Base-by-base conservation (phyloP, 2,797 vertebrate species). In the Coendou prehensilis region DNA sequence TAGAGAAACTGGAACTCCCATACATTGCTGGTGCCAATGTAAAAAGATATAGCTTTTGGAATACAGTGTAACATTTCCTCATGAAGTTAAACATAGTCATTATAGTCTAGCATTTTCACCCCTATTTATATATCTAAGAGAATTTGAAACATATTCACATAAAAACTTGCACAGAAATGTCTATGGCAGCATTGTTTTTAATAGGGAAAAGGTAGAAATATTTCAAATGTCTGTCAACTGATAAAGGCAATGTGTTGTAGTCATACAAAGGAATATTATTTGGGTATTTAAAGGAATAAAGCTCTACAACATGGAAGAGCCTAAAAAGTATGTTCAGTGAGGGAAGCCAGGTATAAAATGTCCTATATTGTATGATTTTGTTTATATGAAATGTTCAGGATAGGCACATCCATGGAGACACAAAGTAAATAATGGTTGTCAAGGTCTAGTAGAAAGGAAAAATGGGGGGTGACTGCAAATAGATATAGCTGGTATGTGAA, bases 1-100 rank as follows among this genome's bases (percentile, higher is more conserved):
- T 69, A 57, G 80, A 37, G 17, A 94, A 86, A 92, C 10, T 89
- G 23, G 56, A 80, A 80, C 11, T 14, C n/a, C 71, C n/a, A 50
- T 47, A 73, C 3, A 79, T 54, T 59, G 52, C 50, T 67, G 69
- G 13, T 86, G 20, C 11, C 47, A 80, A 52, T 85, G 9, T 45
- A 71, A 96, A 92, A 94, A 20, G 56, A 28, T 59, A 2, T 9
- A 92, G 10, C 33, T 47, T 92, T 61, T 78, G 13, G 37, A 78
- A 94, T 87, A 83, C 28, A 47, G 26, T 78, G 84, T 50, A 63
- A 33, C 63, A 73, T 20, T 94, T 88, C 45, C 9, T 67, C 57
- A 76, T 86, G 6, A 89, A 89, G 57, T 94, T 80, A 85, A 88
- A 80, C 14, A 37, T 80, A 85, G 23, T 82, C 52, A 59, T 15